Evolutionary conservation across 2,888 invertebrate genomes (phyloP).

Genomic region (Trichopria drosophilae): DNA sequence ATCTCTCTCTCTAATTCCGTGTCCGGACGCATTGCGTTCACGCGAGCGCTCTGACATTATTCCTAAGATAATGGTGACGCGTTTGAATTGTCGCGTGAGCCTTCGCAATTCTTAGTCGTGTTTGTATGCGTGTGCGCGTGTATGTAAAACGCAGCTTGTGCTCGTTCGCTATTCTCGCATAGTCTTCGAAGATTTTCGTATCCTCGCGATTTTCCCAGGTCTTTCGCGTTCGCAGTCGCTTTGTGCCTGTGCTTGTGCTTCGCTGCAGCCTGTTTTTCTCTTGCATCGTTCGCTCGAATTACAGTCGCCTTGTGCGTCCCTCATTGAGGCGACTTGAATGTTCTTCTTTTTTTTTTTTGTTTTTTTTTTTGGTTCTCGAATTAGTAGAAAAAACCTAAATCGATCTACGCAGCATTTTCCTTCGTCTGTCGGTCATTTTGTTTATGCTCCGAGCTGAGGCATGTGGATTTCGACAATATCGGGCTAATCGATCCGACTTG

Average conservation of each 20-base stretch:
- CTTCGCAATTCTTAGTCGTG: background rate
- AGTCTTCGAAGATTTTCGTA: no score
- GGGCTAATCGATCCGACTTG: no score
- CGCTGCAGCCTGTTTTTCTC: no score
- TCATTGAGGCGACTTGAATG: no score
- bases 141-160: constrained; percentile 1
- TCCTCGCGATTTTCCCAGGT: background rate
- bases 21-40: no score
- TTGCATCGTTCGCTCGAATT: background rate
- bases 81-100: background rate
- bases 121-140: background rate
- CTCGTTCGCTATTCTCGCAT: background rate
- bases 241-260: no score
- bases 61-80: no score
- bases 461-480: constrained; percentile 9
- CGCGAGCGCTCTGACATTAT: no score
- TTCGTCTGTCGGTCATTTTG: constrained; percentile 12
- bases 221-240: no score
- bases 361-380: constrained; percentile 24
- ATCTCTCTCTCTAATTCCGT: no score
- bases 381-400: constrained; percentile 37
- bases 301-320: no score
- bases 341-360: constrained; percentile 13
- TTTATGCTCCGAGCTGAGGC: background rate
- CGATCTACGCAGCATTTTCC: constrained; percentile 28